These are phyloP conservation scores for Agrochola lychnidis DNA, from an alignment of 2,888 invertebrate genomes.

Conservation along the genomic window DNA sequence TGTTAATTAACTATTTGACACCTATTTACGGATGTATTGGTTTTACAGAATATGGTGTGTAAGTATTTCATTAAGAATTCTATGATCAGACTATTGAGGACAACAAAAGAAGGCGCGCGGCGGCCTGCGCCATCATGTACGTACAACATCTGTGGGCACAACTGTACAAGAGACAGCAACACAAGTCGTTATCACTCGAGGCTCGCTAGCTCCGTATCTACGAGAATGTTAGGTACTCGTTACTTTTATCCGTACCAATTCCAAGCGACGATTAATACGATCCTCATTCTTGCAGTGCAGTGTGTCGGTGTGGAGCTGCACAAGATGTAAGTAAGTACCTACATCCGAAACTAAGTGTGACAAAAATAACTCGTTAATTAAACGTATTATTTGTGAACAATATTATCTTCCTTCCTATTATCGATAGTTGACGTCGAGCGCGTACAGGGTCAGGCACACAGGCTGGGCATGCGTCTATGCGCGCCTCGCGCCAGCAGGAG, in stretches of 20 bases:
- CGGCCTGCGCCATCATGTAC: background rate
- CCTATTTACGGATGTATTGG: constrained; percentile 11
- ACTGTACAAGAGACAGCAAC: constrained; percentile 21
- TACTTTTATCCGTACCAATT: background rate
- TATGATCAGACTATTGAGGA: background rate
- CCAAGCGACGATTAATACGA: background rate
- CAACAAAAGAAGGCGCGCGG: background rate
- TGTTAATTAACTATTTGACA: constrained; percentile 36
- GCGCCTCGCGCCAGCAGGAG: background rate
- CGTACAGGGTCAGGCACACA: background rate
- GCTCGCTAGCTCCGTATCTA: background rate
- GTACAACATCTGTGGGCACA: background rate
- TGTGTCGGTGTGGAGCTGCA: background rate
- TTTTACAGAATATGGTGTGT: background rate
- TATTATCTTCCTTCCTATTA: constrained; percentile 16
- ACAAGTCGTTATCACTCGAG: background rate
- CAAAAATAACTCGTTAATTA: background rate
- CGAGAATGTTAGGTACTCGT: background rate
- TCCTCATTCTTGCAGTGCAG: background rate
- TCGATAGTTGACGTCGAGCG: background rate
- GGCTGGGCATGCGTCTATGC: background rate
- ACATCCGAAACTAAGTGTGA: background rate
- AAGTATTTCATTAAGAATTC: background rate
- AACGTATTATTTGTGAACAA: constrained; percentile 13
- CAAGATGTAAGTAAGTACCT: background rate